Conservation (phyloP, 2,888 invertebrate species). For the Anarsia innoxiella region DNA sequence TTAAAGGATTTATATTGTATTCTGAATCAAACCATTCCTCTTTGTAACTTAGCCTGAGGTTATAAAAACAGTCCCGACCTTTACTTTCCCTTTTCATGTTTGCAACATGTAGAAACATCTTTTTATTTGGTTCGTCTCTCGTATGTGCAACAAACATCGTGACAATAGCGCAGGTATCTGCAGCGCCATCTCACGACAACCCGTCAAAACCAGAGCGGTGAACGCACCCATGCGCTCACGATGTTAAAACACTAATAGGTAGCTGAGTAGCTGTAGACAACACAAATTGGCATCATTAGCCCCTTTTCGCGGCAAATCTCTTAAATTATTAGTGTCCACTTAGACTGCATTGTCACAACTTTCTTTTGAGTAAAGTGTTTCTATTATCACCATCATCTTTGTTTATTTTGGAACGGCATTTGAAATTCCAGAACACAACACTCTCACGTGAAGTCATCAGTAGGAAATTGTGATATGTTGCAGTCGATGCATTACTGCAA, state of each 20-base stretch:
- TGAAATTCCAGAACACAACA: not conserved
- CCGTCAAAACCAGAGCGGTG: constrained; percentile 47
- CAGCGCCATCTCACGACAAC: constrained; percentile 55
- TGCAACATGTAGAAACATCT: constrained; percentile 2
- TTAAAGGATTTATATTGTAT: too few relatives aligned
- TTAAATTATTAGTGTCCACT: constrained; percentile 39
- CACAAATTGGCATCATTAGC: constrained; percentile 50
- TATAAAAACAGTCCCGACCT: constrained; percentile 1
- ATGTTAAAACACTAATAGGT: constrained; percentile 24
- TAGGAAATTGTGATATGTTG: not conserved
- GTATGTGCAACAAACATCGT: too few relatives aligned
- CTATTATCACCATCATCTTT: constrained; percentile 15
- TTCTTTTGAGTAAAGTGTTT: constrained; percentile 20
- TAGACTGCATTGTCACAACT: constrained; percentile 33
- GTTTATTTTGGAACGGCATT: constrained; percentile 22
- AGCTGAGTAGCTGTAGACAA: constrained; percentile 38
- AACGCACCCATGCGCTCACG: constrained; percentile 30
- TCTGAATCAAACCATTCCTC: too few relatives aligned
- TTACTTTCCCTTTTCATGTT: constrained; percentile 7
- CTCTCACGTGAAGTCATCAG: not conserved
- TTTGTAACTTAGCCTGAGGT: too few relatives aligned
- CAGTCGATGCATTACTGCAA: constrained; percentile 23
- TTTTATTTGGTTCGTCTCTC: too few relatives aligned
- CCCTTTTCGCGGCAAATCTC: constrained; percentile 38
- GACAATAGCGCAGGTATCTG: constrained; percentile 39